Evolutionary conservation across 2,888 invertebrate genomes (phyloP).

Genomic region (Tryphoninae sp.): DNA sequence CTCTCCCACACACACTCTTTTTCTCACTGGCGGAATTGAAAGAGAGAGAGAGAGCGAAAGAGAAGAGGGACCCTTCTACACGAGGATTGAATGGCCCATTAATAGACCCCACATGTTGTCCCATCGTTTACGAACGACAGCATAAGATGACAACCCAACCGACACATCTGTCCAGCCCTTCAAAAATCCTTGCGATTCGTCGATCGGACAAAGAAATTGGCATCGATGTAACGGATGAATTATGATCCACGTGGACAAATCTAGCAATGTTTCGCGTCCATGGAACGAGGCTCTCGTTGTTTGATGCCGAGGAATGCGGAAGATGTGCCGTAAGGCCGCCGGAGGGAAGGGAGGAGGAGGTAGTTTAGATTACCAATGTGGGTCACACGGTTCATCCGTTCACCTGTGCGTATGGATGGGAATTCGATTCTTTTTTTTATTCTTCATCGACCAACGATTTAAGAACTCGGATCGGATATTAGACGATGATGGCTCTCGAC

Average conservation of each 20-base stretch:
- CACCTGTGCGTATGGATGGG: background rate
- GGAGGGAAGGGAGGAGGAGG: background rate
- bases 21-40: background rate
- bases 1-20: background rate
- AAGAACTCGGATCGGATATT: conserved; percentile 11
- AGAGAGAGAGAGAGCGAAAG: too few species aligned
- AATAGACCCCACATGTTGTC: conserved; percentile 71
- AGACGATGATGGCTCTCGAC: conserved; percentile 40
- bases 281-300: background rate
- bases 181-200: conserved; percentile 23
- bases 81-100: conserved; percentile 67
- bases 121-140: conserved; percentile 23
- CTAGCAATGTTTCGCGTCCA: background rate
- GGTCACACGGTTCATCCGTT: conserved; percentile 7
- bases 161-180: conserved; percentile 35
- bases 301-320: conserved; percentile 34
- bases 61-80: conserved; percentile 56
- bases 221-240: background rate
- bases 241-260: background rate
- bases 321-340: background rate
- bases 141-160: conserved; percentile 17
- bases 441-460: conserved; percentile 14
- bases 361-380: conserved; percentile 15
- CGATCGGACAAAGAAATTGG: background rate
- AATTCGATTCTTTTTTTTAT: background rate